phyloP scores from a whole-genome alignment of 2,888 invertebrate species.

The Drosophila emarginata region DNA sequence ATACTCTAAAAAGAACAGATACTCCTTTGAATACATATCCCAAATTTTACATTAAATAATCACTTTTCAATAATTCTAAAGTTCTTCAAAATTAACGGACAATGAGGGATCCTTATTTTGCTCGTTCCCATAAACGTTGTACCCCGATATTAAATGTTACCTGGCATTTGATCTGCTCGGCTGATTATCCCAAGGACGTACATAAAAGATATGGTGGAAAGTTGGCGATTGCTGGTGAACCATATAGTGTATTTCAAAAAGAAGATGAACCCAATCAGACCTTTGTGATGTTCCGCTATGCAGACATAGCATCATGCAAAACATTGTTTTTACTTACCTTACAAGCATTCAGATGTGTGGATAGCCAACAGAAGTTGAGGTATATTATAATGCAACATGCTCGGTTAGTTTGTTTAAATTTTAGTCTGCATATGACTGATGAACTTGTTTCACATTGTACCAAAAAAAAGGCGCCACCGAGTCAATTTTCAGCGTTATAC shows the following conservation, averaged over 20 bases:
- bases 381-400: too few species aligned
- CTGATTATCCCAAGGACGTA: conserved; percentile 22
- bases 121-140: neutral
- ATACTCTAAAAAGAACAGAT: too few species aligned
- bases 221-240: neutral
- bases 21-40: too few species aligned
- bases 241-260: conserved; percentile 21
- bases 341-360: conserved; percentile 4
- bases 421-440: conserved; percentile 21
- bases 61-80: too few species aligned
- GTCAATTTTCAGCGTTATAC: conserved; percentile 20
- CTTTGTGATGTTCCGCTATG: conserved; percentile 16
- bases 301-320: neutral
- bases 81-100: too few species aligned
- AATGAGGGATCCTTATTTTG: too few species aligned
- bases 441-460: conserved; percentile 27
- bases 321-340: neutral
- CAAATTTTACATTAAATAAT: too few species aligned
- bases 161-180: conserved; percentile 30
- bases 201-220: conserved; percentile 27
- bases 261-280: neutral
- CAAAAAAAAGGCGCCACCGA: neutral
- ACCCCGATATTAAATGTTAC: neutral
- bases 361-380: too few species aligned
- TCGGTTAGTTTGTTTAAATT: conserved; percentile 22